Evolutionary conservation across 2,797 vertebrate species (phyloP).

Genomic region (Varecia variegata): DNA sequence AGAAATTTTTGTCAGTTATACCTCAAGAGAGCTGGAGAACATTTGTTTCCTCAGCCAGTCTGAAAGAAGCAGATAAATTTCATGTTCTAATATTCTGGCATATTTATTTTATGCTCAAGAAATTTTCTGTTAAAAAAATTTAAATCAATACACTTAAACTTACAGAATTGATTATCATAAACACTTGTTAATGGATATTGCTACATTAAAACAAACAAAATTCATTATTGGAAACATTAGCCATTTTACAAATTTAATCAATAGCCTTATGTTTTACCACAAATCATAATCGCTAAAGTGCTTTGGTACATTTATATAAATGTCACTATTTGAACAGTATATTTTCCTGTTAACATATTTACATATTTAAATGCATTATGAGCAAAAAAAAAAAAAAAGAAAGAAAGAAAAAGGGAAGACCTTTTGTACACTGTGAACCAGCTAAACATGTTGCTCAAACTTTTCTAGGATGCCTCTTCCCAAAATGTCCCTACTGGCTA

Average conservation of each 20-base stretch:
- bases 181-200: slow-evolving; percentile 41
- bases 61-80: neutral
- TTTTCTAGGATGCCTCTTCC: neutral
- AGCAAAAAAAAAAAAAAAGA: neutral
- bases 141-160: slow-evolving; percentile 58
- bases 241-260: slow-evolving; percentile 54
- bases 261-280: neutral
- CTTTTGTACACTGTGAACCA: neutral
- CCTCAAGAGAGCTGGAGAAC: neutral
- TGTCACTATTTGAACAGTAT: neutral
- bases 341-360: slow-evolving; percentile 9
- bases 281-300: slow-evolving; percentile 56
- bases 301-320: slow-evolving; percentile 50
- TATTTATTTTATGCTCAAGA: slow-evolving; percentile 4
- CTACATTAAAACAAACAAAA: slow-evolving; percentile 36
- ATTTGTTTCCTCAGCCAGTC: neutral
- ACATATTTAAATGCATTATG: neutral
- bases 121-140: neutral
- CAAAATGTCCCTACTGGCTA: neutral
- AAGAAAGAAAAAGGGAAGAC: neutral
- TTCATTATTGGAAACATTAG: slow-evolving; percentile 39
- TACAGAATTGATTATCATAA: slow-evolving; percentile 15
- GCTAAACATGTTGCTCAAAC: neutral
- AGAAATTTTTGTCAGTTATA: neutral
- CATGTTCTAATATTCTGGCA: neutral